Conservation (phyloP, 2,113 vertebrate species). For the Galeopterus variegatus region DNA sequence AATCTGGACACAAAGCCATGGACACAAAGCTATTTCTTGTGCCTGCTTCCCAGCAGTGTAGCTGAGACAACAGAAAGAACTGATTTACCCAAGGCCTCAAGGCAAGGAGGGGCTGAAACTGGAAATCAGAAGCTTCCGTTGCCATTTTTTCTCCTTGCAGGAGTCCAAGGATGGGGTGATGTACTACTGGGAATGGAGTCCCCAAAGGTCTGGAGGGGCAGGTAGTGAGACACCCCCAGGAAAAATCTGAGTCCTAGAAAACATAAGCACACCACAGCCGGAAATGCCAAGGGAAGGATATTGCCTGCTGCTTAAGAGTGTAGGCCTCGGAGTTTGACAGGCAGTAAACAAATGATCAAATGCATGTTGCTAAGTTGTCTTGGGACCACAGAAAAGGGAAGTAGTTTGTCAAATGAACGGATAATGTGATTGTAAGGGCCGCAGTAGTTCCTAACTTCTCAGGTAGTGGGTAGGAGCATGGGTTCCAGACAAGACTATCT, state of each 20-base stretch:
- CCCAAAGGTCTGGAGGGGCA: background rate
- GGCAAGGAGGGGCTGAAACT: background rate
- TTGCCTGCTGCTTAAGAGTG: background rate
- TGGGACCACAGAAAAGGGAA: background rate
- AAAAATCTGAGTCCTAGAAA: constrained; percentile 47
- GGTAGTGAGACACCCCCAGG: background rate
- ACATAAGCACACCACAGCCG: background rate
- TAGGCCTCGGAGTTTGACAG: background rate
- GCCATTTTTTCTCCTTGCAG: background rate
- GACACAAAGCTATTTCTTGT: constrained; percentile 53
- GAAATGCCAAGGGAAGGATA: constrained; percentile 41
- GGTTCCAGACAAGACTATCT: background rate
- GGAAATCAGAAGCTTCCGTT: constrained; percentile 41
- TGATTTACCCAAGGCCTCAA: background rate
- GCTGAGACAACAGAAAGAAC: constrained; percentile 31
- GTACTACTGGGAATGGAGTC: background rate
- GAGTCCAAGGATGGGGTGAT: background rate
- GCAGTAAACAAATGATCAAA: constrained; percentile 47
- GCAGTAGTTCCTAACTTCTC: background rate
- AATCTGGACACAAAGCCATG: constrained; percentile 50
- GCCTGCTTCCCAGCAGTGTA: background rate
- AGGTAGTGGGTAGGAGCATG: background rate
- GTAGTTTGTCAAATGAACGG: background rate
- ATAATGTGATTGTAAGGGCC: background rate
- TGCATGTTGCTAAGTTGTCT: background rate